phyloP scores from a whole-genome alignment of 1,140 invertebrate genomes.

The Drosophila willistoni region DNA sequence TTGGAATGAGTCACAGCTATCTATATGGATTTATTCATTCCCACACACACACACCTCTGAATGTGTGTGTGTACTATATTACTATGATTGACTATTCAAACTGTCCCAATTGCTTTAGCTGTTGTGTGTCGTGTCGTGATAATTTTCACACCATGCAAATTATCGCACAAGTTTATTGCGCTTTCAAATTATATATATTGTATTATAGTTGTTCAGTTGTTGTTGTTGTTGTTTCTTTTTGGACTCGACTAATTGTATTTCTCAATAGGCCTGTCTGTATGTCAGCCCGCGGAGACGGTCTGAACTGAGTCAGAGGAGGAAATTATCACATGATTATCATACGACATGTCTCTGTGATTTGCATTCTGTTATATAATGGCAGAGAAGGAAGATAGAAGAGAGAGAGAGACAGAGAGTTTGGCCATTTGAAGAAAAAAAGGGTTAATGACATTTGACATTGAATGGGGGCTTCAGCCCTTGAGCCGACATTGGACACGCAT shows the following conservation, averaged over 20 bases:
- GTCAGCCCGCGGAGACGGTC: no score
- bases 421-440: conserved; percentile 52
- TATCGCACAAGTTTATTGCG: conserved; percentile 56
- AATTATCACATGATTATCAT: conserved; percentile 77
- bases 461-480: not conserved
- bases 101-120: conserved; percentile 58
- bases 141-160: conserved; percentile 74
- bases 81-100: conserved; percentile 37
- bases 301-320: conserved; percentile 52
- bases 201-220: conserved; percentile 4
- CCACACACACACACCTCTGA: conserved; percentile 19
- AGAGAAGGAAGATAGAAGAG: not conserved
- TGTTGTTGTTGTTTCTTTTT: conserved; percentile 26
- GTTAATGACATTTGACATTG: conserved; percentile 62
- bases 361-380: conserved; percentile 5
- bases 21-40: not conserved
- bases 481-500: conserved; percentile 30
- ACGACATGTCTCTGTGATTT: conserved; percentile 29
- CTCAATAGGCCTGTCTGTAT: conserved; percentile 31
- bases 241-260: conserved; percentile 58
- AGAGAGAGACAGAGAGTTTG: not conserved
- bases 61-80: conserved; percentile 1
- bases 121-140: conserved; percentile 50
- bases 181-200: conserved; percentile 41
- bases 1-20: not conserved